Evolutionary conservation across 2,888 invertebrate genomes (phyloP).

Genomic region (Antitype chi): DNA sequence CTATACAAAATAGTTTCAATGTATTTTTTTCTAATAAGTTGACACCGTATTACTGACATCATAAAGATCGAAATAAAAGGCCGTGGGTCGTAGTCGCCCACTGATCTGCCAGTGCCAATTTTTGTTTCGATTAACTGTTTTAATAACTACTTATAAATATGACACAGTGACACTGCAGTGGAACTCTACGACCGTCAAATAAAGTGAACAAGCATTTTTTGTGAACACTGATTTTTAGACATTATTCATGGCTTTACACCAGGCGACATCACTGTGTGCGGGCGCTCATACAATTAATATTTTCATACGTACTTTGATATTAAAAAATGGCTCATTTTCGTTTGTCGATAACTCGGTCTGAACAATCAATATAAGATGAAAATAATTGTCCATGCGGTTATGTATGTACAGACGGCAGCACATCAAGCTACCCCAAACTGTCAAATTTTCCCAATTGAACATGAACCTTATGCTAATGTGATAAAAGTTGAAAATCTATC

Average conservation of each 20-base stretch:
- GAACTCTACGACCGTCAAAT: slow-evolving; percentile 11
- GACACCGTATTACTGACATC: slow-evolving; percentile 24
- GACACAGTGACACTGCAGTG: slow-evolving; percentile 11
- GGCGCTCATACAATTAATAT: too few relatives aligned
- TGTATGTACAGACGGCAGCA: too few relatives aligned
- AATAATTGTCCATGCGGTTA: neutral
- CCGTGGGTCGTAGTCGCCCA: slow-evolving; percentile 36
- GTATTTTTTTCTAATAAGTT: neutral
- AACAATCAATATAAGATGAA: neutral
- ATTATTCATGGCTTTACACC: neutral
- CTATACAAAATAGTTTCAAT: too few relatives aligned
- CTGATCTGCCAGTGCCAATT: slow-evolving; percentile 26
- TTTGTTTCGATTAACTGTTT: slow-evolving; percentile 27
- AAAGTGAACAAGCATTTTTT: neutral
- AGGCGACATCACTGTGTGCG: too few relatives aligned
- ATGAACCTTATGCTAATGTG: too few relatives aligned
- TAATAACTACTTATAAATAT: slow-evolving; percentile 33
- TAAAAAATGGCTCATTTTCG: too few relatives aligned
- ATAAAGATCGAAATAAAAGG: slow-evolving; percentile 31
- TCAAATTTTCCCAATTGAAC: too few relatives aligned
- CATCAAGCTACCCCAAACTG: too few relatives aligned
- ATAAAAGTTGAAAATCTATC: too few relatives aligned
- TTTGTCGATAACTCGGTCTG: too few relatives aligned
- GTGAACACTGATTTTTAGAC: neutral
- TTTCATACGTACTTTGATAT: too few relatives aligned